Evolutionary conservation across 2,888 invertebrate species (phyloP).

Genomic region (Phyllotreta cruciferae): DNA sequence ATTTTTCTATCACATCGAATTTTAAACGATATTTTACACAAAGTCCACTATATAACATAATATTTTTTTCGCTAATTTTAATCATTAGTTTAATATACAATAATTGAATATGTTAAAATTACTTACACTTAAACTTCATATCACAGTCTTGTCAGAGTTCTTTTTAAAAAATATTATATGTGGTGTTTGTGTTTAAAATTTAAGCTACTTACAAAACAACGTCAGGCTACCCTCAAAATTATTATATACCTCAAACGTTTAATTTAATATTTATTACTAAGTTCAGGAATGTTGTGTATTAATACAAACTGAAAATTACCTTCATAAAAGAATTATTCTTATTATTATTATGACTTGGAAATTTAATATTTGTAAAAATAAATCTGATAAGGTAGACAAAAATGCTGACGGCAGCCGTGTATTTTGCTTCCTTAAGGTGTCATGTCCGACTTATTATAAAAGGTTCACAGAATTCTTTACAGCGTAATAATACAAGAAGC

Average conservation of each 20-base stretch:
- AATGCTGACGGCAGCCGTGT: slow-evolving; percentile 21
- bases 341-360: no score
- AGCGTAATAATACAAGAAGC: slow-evolving; percentile 59
- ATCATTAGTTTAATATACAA: slow-evolving; percentile 49
- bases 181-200: slow-evolving; percentile 49
- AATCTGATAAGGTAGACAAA: background rate
- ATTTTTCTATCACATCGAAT: slow-evolving; percentile 53
- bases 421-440: slow-evolving; percentile 37
- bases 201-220: slow-evolving; percentile 35
- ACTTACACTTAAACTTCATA: slow-evolving; percentile 56
- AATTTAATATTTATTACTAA: slow-evolving; percentile 27
- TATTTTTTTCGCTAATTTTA: slow-evolving; percentile 41
- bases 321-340: background rate
- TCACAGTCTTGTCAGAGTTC: slow-evolving; percentile 59
- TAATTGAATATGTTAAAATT: slow-evolving; percentile 51
- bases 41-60: slow-evolving; percentile 55
- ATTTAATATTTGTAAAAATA: no score
- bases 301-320: background rate
- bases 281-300: slow-evolving; percentile 13
- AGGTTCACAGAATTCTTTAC: slow-evolving; percentile 59
- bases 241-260: slow-evolving; percentile 2
- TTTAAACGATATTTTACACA: slow-evolving; percentile 47
- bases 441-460: slow-evolving; percentile 46
- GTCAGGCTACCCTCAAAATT: slow-evolving; percentile 9
- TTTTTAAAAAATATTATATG: slow-evolving; percentile 51